phyloP scores from a whole-genome alignment of 2,113 vertebrate species.

The Thalassarche chlororhynchos region DNA sequence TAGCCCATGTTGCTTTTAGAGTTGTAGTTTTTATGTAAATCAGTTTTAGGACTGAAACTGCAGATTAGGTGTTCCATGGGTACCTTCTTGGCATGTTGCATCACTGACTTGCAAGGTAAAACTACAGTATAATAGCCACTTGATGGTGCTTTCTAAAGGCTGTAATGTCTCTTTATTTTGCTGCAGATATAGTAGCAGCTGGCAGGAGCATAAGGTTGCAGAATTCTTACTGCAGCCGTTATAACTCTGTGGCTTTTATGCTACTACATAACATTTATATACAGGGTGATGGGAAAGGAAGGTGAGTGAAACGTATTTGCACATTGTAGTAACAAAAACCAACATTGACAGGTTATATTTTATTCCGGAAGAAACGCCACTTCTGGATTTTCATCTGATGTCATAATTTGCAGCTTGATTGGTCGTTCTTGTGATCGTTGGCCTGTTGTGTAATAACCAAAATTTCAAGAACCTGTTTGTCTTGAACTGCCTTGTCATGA shows the following conservation, averaged over 20 bases:
- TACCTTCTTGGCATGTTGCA: not conserved
- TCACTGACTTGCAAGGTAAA: conserved; percentile 15
- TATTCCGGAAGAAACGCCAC: not conserved
- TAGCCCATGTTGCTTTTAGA: not conserved
- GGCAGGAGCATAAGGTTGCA: conserved; percentile 25
- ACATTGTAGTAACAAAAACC: not conserved
- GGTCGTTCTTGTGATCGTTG: not conserved
- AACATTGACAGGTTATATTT: not conserved
- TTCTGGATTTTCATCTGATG: not conserved
- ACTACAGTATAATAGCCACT: not conserved
- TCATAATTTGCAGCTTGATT: not conserved
- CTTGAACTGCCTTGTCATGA: not conserved
- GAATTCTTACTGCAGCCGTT: not conserved
- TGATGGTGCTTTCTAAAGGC: conserved; percentile 20
- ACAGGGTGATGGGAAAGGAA: not conserved
- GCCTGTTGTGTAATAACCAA: not conserved
- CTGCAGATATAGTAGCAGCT: conserved; percentile 19
- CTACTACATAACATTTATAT: not conserved
- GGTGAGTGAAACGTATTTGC: not conserved
- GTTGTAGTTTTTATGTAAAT: not conserved
- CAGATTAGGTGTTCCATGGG: not conserved
- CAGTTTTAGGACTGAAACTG: conserved; percentile 1
- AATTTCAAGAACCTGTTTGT: not conserved
- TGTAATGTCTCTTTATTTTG: conserved; percentile 8
- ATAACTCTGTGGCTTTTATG: conserved; percentile 28